Conservation (phyloP, 2,113 vertebrate genomes). For the Corythornis vintsioides region DNA sequence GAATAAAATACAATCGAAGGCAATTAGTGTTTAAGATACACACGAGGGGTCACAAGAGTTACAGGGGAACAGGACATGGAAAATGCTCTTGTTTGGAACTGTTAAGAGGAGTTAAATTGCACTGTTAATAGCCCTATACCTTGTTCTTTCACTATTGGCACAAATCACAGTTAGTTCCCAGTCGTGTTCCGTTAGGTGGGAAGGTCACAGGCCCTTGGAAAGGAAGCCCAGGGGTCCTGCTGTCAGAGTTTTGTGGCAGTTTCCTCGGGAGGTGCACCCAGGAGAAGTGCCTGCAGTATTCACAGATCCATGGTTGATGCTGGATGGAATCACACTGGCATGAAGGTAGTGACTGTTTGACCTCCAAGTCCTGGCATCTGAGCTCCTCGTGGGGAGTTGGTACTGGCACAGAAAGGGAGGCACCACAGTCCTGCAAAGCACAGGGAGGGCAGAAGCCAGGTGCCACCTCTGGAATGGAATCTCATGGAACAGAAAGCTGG, state of each 20-base stretch:
- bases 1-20: conserved; percentile 51
- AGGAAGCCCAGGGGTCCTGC: background rate
- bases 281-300: background rate
- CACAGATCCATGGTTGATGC: background rate
- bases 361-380: background rate
- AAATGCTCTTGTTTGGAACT: conserved; percentile 9
- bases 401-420: background rate
- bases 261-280: background rate
- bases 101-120: conserved; percentile 63
- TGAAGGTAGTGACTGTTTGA: background rate
- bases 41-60: background rate
- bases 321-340: background rate
- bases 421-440: background rate
- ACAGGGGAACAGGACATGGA: background rate
- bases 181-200: background rate
- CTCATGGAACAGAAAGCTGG: background rate
- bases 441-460: background rate
- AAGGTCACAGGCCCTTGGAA: conserved; percentile 21
- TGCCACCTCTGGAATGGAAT: background rate
- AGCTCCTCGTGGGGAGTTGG: background rate
- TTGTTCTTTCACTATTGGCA: conserved; percentile 29
- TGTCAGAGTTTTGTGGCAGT: background rate
- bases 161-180: conserved; percentile 23
- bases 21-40: conserved; percentile 45
- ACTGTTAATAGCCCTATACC: conserved; percentile 62